Percentiles rank a stretch among this genome's conserved stretches.
phyloP scores from a whole-genome alignment of 35 echinoderm and acorn worm genomes.

The Diadema setosum region DNA sequence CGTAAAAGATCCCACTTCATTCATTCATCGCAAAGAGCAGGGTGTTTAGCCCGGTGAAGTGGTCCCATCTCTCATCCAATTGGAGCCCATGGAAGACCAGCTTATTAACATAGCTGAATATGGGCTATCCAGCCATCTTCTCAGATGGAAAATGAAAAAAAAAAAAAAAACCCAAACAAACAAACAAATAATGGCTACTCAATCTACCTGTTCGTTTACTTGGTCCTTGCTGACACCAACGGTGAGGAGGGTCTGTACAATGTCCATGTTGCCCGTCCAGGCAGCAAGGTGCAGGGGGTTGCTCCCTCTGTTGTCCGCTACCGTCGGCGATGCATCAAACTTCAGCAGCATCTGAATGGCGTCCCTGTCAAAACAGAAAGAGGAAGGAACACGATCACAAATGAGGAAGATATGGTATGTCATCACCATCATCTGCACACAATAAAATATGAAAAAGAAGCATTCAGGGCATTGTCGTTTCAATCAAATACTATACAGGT shows the following conservation, averaged over 20 bases:
- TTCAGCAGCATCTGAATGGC: slow-evolving; percentile 70
- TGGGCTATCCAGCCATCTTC: too few species aligned
- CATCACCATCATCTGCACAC: background rate
- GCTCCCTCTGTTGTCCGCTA: slow-evolving; percentile 74
- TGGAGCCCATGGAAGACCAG: too few species aligned
- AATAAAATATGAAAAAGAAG: background rate
- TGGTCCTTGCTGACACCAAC: slow-evolving; percentile 37
- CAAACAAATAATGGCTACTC: too few species aligned
- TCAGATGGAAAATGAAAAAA: too few species aligned
- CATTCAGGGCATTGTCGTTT: background rate
- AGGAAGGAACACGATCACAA: too few species aligned
- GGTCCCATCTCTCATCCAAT: too few species aligned
- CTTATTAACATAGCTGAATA: too few species aligned
- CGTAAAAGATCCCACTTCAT: too few species aligned
- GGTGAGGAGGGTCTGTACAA: slow-evolving; percentile 56
- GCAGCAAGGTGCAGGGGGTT: slow-evolving; percentile 88
- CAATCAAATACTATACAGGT: too few species aligned
- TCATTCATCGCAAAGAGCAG: too few species aligned
- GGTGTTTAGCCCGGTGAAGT: too few species aligned
- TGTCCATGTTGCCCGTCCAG: slow-evolving; percentile 79
- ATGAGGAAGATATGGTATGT: background rate
- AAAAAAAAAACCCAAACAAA: too few species aligned
- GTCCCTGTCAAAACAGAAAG: slow-evolving; percentile 42
- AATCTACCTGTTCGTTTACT: slow-evolving; percentile 94
- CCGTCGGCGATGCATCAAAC: slow-evolving; percentile 76